Conservation (phyloP, 2,797 vertebrate species). For the Hephaestus fuliginosus region DNA sequence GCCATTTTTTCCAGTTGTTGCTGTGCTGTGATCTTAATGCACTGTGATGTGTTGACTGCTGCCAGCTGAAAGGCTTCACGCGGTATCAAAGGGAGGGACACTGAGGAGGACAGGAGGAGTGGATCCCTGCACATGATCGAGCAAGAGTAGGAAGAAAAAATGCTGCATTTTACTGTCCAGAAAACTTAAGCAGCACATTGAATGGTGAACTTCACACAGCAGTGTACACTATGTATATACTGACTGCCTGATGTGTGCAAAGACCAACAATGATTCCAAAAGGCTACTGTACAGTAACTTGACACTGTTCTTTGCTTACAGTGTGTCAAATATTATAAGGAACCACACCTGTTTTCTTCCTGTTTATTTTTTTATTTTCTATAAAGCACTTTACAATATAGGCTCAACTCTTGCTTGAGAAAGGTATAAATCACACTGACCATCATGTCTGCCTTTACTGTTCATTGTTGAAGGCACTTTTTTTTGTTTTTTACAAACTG, state of each 20-base stretch:
- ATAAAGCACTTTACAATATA: background rate
- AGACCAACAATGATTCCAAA: background rate
- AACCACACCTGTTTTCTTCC: background rate
- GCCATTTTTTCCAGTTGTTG: slow-evolving; percentile 11
- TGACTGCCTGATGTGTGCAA: background rate
- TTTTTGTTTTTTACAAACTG: no score
- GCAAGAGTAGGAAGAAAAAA: slow-evolving; percentile 2
- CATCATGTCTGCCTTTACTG: background rate
- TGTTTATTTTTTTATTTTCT: background rate
- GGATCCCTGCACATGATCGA: background rate
- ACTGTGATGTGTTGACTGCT: slow-evolving; percentile 23
- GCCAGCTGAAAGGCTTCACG: slow-evolving; percentile 33
- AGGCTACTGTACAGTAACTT: no score
- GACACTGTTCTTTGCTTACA: background rate
- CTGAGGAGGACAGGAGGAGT: slow-evolving; percentile 8
- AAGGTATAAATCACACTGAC: background rate
- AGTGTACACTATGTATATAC: background rate
- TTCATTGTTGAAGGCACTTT: background rate
- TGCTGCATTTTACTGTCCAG: background rate
- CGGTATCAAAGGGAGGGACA: background rate
- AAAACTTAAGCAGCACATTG: background rate
- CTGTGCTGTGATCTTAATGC: slow-evolving; percentile 28
- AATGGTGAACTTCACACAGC: slow-evolving; percentile 8
- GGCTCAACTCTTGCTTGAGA: background rate
- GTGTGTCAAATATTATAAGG: background rate